Percentiles rank a stretch among this genome's conserved stretches.
phyloP scores from a whole-genome alignment of 2,888 invertebrate species.

The Corbicula japonica region DNA sequence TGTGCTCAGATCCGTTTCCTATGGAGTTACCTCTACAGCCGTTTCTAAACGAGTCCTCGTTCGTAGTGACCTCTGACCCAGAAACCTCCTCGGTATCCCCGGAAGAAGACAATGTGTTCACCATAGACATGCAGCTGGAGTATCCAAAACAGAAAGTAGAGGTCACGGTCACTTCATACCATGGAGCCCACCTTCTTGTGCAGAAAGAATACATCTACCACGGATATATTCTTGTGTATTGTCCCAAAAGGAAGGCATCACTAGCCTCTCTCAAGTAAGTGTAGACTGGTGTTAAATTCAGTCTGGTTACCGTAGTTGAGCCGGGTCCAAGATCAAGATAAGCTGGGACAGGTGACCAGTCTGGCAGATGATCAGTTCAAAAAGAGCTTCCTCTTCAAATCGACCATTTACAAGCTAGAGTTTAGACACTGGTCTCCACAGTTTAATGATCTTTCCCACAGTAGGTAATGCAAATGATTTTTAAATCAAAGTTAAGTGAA shows the following conservation, averaged over 20 bases:
- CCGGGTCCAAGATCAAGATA: too few species aligned
- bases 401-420: too few species aligned
- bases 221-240: constrained; percentile 97
- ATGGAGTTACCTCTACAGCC: constrained; percentile 96
- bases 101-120: constrained; percentile 87
- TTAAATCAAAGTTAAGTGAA: too few species aligned
- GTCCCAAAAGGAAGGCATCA: constrained; percentile 97
- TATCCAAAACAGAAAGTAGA: constrained; percentile 92
- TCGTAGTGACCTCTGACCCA: constrained; percentile 91
- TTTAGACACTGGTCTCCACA: too few species aligned
- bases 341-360: too few species aligned
- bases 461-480: too few species aligned
- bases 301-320: too few species aligned
- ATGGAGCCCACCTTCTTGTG: constrained; percentile 90
- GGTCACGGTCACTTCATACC: constrained; percentile 97
- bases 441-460: too few species aligned
- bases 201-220: constrained; percentile 90
- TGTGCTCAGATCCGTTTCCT: constrained; percentile 97
- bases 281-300: too few species aligned
- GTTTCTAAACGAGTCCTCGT: constrained; percentile 94
- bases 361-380: too few species aligned
- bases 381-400: too few species aligned
- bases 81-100: constrained; percentile 88
- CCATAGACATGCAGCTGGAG: constrained; percentile 96
- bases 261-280: constrained; percentile 93